These are phyloP conservation scores for Lycopodina hypogea DNA, from an alignment of 37 sponge, comb jelly and placozoan species.

Conservation along the genomic window DNA sequence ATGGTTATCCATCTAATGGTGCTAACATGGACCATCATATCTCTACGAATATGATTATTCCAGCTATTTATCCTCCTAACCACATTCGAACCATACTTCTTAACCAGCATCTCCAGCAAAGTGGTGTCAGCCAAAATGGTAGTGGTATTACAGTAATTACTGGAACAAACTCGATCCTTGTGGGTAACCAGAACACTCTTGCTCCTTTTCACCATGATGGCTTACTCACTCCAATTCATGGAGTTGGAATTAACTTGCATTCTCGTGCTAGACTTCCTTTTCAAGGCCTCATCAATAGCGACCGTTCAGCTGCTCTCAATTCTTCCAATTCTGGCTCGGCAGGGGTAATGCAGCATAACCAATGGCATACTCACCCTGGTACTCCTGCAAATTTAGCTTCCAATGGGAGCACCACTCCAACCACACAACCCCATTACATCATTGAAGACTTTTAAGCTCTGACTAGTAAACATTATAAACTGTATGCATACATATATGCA, in stretches of 20 bases:
- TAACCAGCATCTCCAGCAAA: conserved; percentile 22
- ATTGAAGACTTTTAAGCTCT: conserved; percentile 25
- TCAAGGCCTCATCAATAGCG: not conserved
- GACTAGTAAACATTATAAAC: too few relatives aligned
- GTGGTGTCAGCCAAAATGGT: conserved; percentile 13
- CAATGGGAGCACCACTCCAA: conserved; percentile 42
- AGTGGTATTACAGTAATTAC: conserved; percentile 24
- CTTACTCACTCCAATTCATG: not conserved
- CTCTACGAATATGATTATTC: conserved; percentile 16
- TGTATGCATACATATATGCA: too few relatives aligned
- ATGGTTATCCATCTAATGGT: not conserved
- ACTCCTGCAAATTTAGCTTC: conserved; percentile 26
- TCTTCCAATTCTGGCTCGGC: not conserved
- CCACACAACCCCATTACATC: conserved; percentile 45
- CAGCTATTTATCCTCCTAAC: conserved; percentile 30
- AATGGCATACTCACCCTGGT: conserved; percentile 28
- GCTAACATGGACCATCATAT: conserved; percentile 1
- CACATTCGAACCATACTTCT: conserved; percentile 42
- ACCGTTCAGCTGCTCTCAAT: conserved; percentile 11
- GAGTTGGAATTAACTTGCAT: not conserved
- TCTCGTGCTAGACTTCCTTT: not conserved
- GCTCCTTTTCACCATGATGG: not conserved
- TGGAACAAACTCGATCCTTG: conserved; percentile 1
- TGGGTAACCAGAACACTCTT: conserved; percentile 1
- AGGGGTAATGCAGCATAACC: not conserved